phyloP scores from a whole-genome alignment of 2,797 vertebrate species.

The Setipinna tenuifilis region DNA sequence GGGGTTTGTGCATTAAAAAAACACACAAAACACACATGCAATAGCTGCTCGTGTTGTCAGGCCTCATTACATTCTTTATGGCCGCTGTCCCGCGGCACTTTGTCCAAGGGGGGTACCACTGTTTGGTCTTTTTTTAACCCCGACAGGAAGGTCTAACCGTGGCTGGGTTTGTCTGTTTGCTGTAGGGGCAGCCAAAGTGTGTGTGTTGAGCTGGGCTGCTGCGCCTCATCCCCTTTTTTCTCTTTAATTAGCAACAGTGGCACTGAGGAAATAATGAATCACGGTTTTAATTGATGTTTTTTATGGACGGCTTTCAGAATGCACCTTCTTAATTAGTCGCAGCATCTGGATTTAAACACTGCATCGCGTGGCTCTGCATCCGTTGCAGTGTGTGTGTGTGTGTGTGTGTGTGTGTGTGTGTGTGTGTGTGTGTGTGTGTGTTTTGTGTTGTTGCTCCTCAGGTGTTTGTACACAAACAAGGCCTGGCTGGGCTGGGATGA shows the following conservation, averaged over 20 bases:
- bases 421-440: too few relatives aligned
- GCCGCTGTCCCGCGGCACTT: background rate
- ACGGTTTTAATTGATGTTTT: conserved; percentile 71
- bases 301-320: conserved; percentile 67
- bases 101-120: conserved; percentile 6
- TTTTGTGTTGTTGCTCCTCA: background rate
- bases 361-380: background rate
- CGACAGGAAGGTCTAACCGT: background rate
- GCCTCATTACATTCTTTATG: background rate
- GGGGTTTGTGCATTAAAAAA: background rate
- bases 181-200: conserved; percentile 49
- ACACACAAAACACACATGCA: conserved; percentile 10
- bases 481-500: background rate
- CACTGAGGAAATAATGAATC: conserved; percentile 75
- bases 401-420: too few relatives aligned
- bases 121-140: conserved; percentile 3
- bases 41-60: background rate
- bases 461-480: conserved; percentile 6
- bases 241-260: conserved; percentile 66
- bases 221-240: conserved; percentile 56
- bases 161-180: conserved; percentile 62
- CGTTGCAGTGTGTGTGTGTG: too few relatives aligned
- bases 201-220: conserved; percentile 55
- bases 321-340: conserved; percentile 59
- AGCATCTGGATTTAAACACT: conserved; percentile 8